Percentiles rank a stretch among this genome's conserved stretches.
Evolutionary conservation across 2,797 vertebrate species (phyloP).

Genomic region (Steatocranus sp.): DNA sequence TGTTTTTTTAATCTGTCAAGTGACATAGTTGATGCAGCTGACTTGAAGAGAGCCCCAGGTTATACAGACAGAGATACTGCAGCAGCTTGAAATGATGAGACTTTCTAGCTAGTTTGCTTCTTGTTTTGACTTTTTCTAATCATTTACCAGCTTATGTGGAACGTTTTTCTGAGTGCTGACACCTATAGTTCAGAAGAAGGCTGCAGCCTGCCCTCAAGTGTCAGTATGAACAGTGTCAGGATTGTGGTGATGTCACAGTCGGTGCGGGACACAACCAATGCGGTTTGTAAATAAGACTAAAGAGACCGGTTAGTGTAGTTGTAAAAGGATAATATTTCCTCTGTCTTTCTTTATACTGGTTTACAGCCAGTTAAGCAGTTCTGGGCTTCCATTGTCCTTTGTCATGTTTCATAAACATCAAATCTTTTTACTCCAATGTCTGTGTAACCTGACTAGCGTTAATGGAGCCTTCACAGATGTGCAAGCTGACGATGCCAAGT

Average conservation of each 20-base stretch:
- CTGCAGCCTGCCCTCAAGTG: neutral
- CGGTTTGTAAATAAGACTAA: neutral
- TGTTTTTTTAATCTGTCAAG: neutral
- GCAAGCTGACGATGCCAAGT: neutral
- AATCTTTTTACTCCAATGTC: neutral
- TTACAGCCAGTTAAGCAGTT: neutral
- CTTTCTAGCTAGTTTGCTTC: neutral
- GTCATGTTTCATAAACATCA: neutral
- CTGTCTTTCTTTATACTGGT: neutral
- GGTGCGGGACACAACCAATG: rapidly evolving
- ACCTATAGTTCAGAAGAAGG: neutral
- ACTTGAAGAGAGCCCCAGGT: neutral
- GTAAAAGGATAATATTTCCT: neutral
- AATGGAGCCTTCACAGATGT: neutral
- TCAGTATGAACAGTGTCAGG: neutral
- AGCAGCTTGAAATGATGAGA: neutral
- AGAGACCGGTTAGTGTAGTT: neutral
- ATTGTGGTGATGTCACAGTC: neutral
- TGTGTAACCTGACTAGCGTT: rapidly evolving
- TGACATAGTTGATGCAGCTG: neutral
- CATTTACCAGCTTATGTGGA: neutral
- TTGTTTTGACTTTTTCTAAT: neutral
- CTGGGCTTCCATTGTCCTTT: rapidly evolving
- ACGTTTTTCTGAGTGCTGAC: rapidly evolving
- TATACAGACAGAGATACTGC: neutral